These are phyloP conservation scores for Sminthurides bifidus DNA, from an alignment of 1,140 invertebrate genomes.

Conservation along the genomic window DNA sequence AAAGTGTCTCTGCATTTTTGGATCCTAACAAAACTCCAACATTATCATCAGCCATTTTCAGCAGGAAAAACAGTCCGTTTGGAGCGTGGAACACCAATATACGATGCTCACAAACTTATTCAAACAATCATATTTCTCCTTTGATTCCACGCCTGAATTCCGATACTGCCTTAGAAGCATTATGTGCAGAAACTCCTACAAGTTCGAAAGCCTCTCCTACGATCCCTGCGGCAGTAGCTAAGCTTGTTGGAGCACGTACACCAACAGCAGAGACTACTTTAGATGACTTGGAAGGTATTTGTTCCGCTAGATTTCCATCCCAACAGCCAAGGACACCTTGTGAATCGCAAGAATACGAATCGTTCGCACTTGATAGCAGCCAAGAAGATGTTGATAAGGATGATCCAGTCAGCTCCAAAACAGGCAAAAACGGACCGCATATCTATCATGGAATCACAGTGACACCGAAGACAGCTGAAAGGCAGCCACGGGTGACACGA, in stretches of 20 bases:
- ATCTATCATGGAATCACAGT: not conserved
- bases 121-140: not conserved
- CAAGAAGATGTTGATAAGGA: slow-evolving; percentile 31
- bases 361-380: slow-evolving; percentile 33
- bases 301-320: slow-evolving; percentile 38
- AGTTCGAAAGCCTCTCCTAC: not conserved
- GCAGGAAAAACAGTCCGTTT: not conserved
- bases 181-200: slow-evolving; percentile 2
- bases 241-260: slow-evolving; percentile 2
- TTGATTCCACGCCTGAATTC: slow-evolving; percentile 8
- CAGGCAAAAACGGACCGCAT: not conserved
- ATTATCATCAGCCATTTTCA: not conserved
- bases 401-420: slow-evolving; percentile 31
- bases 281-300: slow-evolving; percentile 26
- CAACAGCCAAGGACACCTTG: slow-evolving; percentile 27
- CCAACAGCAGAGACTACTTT: not conserved
- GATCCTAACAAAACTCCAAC: slow-evolving; percentile 4
- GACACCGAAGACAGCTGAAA: slow-evolving; percentile 7
- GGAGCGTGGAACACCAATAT: not conserved
- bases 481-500: not conserved
- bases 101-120: not conserved
- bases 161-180: slow-evolving; percentile 2
- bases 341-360: slow-evolving; percentile 36
- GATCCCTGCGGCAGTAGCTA: slow-evolving; percentile 6
- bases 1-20: not conserved